These are phyloP conservation scores for Sakesphorus luctuosus DNA, from an alignment of 2,113 vertebrate species.

Conservation along the genomic window DNA sequence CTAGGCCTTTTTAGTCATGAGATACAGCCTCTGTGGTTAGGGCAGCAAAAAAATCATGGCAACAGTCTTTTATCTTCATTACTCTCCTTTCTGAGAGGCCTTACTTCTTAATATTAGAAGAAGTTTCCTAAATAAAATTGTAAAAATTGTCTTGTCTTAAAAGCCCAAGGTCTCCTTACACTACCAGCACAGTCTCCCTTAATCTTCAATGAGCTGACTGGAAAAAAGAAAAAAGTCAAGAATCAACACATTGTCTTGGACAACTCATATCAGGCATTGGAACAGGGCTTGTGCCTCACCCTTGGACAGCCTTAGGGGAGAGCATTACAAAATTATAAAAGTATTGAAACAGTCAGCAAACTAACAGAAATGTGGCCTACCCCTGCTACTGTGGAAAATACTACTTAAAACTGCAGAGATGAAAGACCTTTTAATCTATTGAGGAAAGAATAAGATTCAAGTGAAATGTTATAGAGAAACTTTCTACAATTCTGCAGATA, in stretches of 20 bases:
- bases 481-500: conserved; percentile 45
- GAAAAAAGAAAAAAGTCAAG: conserved; percentile 4
- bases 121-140: neutral
- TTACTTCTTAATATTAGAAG: neutral
- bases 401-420: conserved; percentile 56
- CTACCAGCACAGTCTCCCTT: neutral
- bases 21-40: neutral
- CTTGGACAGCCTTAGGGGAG: conserved; percentile 3
- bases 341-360: conserved; percentile 49
- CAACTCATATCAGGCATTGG: neutral
- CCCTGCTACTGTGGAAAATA: conserved; percentile 44
- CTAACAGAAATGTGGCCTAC: conserved; percentile 11
- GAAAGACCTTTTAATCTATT: conserved; percentile 64
- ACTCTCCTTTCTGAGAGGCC: neutral
- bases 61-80: neutral
- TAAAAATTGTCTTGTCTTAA: neutral
- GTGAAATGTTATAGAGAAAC: conserved; percentile 27
- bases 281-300: neutral
- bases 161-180: neutral
- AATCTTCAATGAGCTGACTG: neutral
- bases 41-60: neutral
- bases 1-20: neutral
- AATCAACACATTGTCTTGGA: conserved; percentile 25
- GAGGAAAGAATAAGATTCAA: conserved; percentile 42
- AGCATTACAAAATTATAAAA: conserved; percentile 36